Percentiles rank a stretch among this genome's conserved stretches.
These are phyloP conservation scores for Cosmopolites sordidus DNA, from an alignment of 2,888 invertebrate species.

Conservation along the genomic window DNA sequence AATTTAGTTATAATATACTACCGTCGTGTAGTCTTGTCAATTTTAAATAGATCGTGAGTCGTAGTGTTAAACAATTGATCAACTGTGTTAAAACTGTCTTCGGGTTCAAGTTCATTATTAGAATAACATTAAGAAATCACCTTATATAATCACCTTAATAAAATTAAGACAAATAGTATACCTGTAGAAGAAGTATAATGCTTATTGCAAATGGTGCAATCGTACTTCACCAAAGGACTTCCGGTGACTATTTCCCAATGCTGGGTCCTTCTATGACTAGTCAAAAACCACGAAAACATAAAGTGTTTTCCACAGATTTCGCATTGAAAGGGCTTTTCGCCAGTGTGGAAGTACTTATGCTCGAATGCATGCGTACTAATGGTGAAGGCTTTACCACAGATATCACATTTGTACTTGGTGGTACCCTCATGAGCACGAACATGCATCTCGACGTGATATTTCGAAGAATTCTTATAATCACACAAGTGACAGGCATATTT, in stretches of 20 bases:
- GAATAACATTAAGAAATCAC: too few relatives aligned
- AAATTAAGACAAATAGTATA: too few relatives aligned
- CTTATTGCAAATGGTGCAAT: constrained; percentile 45
- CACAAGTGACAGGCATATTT: constrained; percentile 42
- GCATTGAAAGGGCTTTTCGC: constrained; percentile 51
- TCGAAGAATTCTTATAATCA: constrained; percentile 39
- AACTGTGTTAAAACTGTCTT: too few relatives aligned
- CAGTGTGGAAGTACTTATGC: constrained; percentile 50
- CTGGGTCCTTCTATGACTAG: constrained; percentile 50
- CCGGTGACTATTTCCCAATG: constrained; percentile 49
- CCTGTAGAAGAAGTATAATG: constrained; percentile 43
- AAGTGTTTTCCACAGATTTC: constrained; percentile 55
- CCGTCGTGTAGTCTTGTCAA: too few relatives aligned
- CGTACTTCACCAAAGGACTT: constrained; percentile 47
- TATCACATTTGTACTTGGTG: constrained; percentile 49
- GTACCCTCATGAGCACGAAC: constrained; percentile 48
- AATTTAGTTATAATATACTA: too few relatives aligned
- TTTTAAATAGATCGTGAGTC: too few relatives aligned
- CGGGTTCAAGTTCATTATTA: too few relatives aligned
- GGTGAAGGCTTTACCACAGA: constrained; percentile 50
- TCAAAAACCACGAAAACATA: constrained; percentile 53
- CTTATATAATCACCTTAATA: too few relatives aligned
- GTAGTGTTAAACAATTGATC: too few relatives aligned
- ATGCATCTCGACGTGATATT: constrained; percentile 45
- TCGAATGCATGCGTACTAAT: constrained; percentile 52